Base-by-base conservation (phyloP, 2,888 invertebrate genomes). In the Pegoplata infirma region DNA sequence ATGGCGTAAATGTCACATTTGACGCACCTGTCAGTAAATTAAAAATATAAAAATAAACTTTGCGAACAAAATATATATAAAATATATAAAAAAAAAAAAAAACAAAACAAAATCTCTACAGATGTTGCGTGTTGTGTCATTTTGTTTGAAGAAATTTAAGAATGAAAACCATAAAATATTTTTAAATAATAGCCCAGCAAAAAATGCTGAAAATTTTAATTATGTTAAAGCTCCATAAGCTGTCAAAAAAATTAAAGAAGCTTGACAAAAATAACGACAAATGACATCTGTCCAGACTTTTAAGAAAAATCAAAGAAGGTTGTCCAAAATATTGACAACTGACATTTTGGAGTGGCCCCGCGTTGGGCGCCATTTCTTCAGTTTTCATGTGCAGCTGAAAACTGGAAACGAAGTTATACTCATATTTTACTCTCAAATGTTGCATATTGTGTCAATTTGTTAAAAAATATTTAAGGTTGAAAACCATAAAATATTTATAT, bases 51-150 rank as follows among this genome's bases (percentile, higher is more conserved):
- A 40, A 6, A 49, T 21, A 56, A 68, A 44, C 5, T 19, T 28
- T 59, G 51, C 19, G 44, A n/a, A 53, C n/a, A n/a, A n/a, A n/a
- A n/a, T n/a, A n/a, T n/a, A n/a, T n/a, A n/a, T n/a, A 49, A 68
- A 63, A 8, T n/a, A 19, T 16, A 23, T 51, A 21, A 51, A 68
- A 53, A 61, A 55, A 25, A 28, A 32, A 63, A 25, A 53, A 46
- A 63, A 49, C 23, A 40, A 16, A 53, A 53, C 40, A 47, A 40
- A 66, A 53, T 44, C 51, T 63, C 44, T 72, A 63, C 40, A 56
- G 44, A 63, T 72, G 56, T 72, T 68, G 77, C 72, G 63, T 77
- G 67, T 58, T 53, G 46, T 68, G 72, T 63, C 72, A 77, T 68
- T 63, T 61, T 21, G 51, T 56, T 25, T 16, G 63, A 59, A 28